Base-by-base conservation (phyloP, 2,888 invertebrate species). In the Sympetrum striolatum region DNA sequence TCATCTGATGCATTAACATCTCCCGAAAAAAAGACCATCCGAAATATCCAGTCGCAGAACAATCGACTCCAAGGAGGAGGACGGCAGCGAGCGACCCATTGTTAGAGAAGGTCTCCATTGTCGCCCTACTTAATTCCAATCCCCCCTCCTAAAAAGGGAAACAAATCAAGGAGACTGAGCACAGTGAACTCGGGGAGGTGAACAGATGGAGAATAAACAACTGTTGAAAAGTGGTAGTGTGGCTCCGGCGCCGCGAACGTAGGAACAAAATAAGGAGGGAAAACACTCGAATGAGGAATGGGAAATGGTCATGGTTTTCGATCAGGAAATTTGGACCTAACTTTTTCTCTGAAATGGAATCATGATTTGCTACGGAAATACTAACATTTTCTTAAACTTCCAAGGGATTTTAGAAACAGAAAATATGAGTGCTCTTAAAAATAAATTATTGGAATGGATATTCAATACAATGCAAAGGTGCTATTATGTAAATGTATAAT, bases 51-150 rank as follows among this genome's bases (percentile, higher is more conserved):
- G 81, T 60, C 86, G 39, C 60, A 86, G 86, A 86, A 86, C 86
- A 86, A 86, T 86, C 86, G 86, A 86, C 58, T 60, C 64, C 37
- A 64, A 39, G 86, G 86, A 39, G 86, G 86, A 86, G 86, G 82
- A 82, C 82, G 35, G 82, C 53, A 48, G 82, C 15, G 35, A 22
- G 58, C 86, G 10, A 25, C 86, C 86, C 86, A 86, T 86, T 86
- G 86, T 86, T 86, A 86, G 35, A 58, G 48, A 31, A 37, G 35
- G 37, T 37, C 86, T 31, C 60, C 86, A 86, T 86, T 86, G 86
- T 86, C 86, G 86, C 86, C 86, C 86, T 37, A 86, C 86, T 86
- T 86, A 86, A 86, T 86, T 86, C 64, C 64, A 31, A 35, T 86
- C 60, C 60, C 60, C n/a, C 53, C 22, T 64, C 31, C 53, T 58